phyloP scores from a whole-genome alignment of 2,113 vertebrate species.

The Thamnophis sirtalis region DNA sequence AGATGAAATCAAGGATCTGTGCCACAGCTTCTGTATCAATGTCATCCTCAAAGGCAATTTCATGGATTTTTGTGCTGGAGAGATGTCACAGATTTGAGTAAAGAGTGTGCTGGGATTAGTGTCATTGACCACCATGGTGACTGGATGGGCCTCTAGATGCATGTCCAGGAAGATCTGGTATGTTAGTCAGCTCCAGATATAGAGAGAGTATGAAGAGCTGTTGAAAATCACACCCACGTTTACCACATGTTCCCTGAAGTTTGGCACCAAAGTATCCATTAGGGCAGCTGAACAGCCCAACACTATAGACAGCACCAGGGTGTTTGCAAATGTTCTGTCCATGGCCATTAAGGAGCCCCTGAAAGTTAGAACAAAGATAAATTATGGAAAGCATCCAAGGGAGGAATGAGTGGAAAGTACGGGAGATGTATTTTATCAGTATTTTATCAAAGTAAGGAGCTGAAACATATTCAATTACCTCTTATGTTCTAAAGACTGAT shows the following conservation, averaged over 20 bases:
- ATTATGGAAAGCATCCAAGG: conserved; percentile 65
- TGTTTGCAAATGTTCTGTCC: conserved; percentile 77
- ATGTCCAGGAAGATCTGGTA: conserved; percentile 90
- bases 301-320: conserved; percentile 80
- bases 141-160: conserved; percentile 88
- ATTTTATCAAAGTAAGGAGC: neutral
- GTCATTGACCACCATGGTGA: conserved; percentile 88
- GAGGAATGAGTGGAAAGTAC: conserved; percentile 25
- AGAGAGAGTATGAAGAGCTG: conserved; percentile 79
- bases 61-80: conserved; percentile 81
- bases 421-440: neutral
- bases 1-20: no score
- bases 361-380: conserved; percentile 41
- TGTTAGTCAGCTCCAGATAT: conserved; percentile 83
- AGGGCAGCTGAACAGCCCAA: conserved; percentile 72
- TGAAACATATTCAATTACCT: neutral
- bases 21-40: conserved; percentile 85
- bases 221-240: conserved; percentile 85
- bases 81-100: conserved; percentile 88
- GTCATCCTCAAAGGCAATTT: conserved; percentile 92
- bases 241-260: conserved; percentile 64
- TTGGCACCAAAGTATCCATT: conserved; percentile 58
- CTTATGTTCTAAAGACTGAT: neutral
- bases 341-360: conserved; percentile 87
- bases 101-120: conserved; percentile 93